Percentiles rank a stretch among this genome's conserved stretches.
Evolutionary conservation across 1,140 invertebrate genomes (phyloP).

Genomic region (Parapsyche elsis): DNA sequence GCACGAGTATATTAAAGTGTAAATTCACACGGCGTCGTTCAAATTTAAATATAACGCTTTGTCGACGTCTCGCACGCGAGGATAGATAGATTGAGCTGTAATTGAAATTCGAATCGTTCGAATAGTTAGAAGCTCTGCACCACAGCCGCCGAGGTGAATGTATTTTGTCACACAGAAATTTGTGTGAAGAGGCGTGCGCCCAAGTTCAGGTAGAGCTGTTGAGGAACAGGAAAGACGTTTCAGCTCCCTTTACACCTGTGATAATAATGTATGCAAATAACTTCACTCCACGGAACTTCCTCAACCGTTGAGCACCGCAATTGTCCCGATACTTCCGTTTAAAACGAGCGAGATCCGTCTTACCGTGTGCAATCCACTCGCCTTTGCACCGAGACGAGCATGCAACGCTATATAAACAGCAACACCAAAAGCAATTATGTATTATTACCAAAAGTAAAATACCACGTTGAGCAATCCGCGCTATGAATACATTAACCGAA

Average conservation of each 20-base stretch:
- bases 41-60: neutral
- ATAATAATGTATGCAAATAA: conserved; percentile 56
- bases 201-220: conserved; percentile 18
- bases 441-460: no score
- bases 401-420: no score
- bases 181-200: conserved; percentile 33
- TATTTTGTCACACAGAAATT: conserved; percentile 49
- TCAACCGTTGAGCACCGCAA: conserved; percentile 20
- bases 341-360: conserved; percentile 34
- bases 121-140: conserved; percentile 2
- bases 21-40: neutral
- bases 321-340: conserved; percentile 45
- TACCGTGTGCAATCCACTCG: conserved; percentile 15
- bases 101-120: conserved; percentile 22
- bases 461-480: no score
- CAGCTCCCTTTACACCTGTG: conserved; percentile 46
- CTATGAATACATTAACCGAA: no score
- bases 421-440: no score
- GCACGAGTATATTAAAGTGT: conserved; percentile 6
- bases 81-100: neutral
- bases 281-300: conserved; percentile 38
- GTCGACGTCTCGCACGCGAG: no score
- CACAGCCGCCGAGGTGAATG: neutral
- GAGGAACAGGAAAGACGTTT: conserved; percentile 44
- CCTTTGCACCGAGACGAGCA: neutral